Evolutionary conservation across 2,113 vertebrate species (phyloP), one percentile per base, ranked within the genome.

Genomic region (Scomber colias): DNA sequence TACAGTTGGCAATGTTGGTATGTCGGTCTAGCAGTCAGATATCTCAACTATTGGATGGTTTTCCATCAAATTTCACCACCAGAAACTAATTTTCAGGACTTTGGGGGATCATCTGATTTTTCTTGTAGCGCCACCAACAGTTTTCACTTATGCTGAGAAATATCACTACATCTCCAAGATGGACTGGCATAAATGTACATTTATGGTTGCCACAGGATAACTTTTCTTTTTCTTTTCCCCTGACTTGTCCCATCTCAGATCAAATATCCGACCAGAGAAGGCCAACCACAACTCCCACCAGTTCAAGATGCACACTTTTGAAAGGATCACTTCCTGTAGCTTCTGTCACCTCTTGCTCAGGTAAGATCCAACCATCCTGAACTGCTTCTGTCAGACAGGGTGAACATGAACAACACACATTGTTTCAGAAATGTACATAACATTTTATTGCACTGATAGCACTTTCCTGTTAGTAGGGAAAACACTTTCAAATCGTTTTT

Each of bases 241-340:
- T 40, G 35, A 40, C 6, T 40, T 40, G 54, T 21, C 54, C 9
- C 63, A 14, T 75, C 56, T 54, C 75, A 98, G 97, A 78, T 99
- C 97, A 67, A 98, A 98, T 77, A 97, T 98, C 71, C 93, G 95
- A 19, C 97, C 97, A 4, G 97, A 97, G 57, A 92, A 95, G 3
- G 96, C 96, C 2, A 95, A 94, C 77, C 95, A 95, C 57, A 98
- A 96, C 87, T 95, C 86, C 44, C 97, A 99, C 61, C 96, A 97
- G 71, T 98, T 98, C 94, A 96, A 95, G 92, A 97, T 99, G 96
- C 94, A 98, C 49, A 97, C 97, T 1, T 99, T 99, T 88, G 95
- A 92, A 45, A 92, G 94, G 2, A 97, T 97, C 69, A 96, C 97
- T 0, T 96, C 96, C 70, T 99, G 97, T 75, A 96, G 91, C 87